Evolutionary conservation across 2,797 vertebrate genomes (phyloP), one percentile per base, ranked within the genome.

Genomic region (Hybognathus amarus): DNA sequence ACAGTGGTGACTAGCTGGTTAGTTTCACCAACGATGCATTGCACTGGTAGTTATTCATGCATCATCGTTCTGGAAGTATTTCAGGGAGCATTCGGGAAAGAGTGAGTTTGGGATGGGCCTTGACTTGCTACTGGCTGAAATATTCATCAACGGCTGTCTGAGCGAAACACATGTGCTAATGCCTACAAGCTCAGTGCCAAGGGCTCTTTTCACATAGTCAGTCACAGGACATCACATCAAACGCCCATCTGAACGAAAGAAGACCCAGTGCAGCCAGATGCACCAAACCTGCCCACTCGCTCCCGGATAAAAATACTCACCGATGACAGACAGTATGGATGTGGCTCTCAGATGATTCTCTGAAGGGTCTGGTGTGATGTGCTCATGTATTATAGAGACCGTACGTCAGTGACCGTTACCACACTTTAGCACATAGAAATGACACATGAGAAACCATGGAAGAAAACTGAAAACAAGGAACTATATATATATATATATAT

Each of bases 141-240:
- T 86, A 89, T 89, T 90, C 88, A 88, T 89, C 83, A 66, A 85
- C 88, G 85, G 84, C 87, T 87, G 90, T 87, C 88, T 90, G 85
- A 85, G 87, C 87, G 88, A 92, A 91, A 91, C 90, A 89, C 86
- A 87, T 90, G 83, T 87, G 86, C 90, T 89, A 91, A 90, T 90
- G 86, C 86, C 88, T 87, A 91, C 90, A 91, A 90, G 89, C 83
- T 69, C 84, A 82, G 87, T 63, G 89, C 90, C 90, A 80, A 56
- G 11, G 89, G 91, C 88, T 89, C 86, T 87, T 88, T 88, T 89
- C 86, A 88, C 89, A 75, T 87, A 85, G 85, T 84, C 90, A 90
- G 88, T 91, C 90, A 87, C 20, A 86, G 77, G 80, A 40, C 79
- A 87, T 91, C 87, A 90, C 87, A 89, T 92, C 88, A 92, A 87